Base-by-base conservation (phyloP, 1,140 invertebrate genomes). In the Eupristina koningsbergeri region DNA sequence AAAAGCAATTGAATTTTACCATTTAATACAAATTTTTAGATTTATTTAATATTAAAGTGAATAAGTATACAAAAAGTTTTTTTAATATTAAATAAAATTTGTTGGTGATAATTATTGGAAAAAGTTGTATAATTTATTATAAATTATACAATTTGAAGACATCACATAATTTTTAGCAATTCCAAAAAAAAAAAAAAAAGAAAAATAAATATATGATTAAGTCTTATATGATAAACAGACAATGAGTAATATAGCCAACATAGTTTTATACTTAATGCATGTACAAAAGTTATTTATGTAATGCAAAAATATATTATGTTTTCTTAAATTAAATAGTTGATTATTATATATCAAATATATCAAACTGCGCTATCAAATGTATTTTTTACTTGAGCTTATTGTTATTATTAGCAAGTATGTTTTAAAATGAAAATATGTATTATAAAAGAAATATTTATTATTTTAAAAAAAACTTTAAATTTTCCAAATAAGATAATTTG, bases 331-430 rank as follows among this genome's bases (percentile, higher is more conserved):
- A 31, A 63, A 75, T 63, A 11, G 19, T 81, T n/a, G n/a, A 63
- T 78, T 9, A 58, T 31, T 47, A 58, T 76, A 26, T 63, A 77
- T 34, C 53, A 75, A 61, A 77, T 36, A 36, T 41, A 74, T 26
- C n/a, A 34, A 53, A 67, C 26, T 47, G 19, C 34, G 69, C 15
- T 69, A 9, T 45, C 36, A 64, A 47, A 79, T 53, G 31, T 64
- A 50, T 78, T 64, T 77, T 58, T 26, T 69, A 78, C 26, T 77
- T 77, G 11, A 67, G 81, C 71, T 71, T 13, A 41, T 39, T 64
- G 53, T 83, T 82, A 64, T 41, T 39, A 73, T 81, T 50, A 45
- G 19, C 8, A 83, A 69, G 67, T 41, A 83, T 77, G 19, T 63
- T 75, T 76, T 50, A 58, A 34, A 41, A 41, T 73, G 39, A 69